Base-by-base conservation (phyloP, 2,888 invertebrate genomes). In the Hermaeophaga mercurialis region DNA sequence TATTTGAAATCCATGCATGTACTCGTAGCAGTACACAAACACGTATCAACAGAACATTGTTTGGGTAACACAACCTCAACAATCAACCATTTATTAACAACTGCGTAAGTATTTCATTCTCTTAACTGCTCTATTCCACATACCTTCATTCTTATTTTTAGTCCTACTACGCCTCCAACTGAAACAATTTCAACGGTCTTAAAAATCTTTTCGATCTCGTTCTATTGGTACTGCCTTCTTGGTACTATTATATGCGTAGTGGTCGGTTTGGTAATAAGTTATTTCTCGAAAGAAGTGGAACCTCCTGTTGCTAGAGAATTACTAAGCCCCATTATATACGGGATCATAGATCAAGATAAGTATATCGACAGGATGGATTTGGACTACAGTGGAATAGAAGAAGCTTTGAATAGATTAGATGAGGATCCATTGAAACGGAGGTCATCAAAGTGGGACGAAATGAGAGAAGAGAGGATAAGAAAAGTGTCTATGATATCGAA, bases 181-280 rank as follows among this genome's bases (percentile, higher is more conserved):
- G 7, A 6, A 31, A 6, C 5, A 17, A 36, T 36, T 36, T 15
- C 36, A 36, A 4, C 17, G 3, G 5, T 8, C 17, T 17, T 36
- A 15, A 17, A 17, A 17, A 17, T 36, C 5, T 73, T 72, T 49
- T 56, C 60, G 18, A 61, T 73, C 9, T 71, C 72, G 0, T 69
- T 64, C 45, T 70, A 72, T 44, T 73, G 64, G 59, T 70, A 66
- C 36, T 54, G 66, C 1, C 14, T 63, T 8, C 59, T 67, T 3
- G 69, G 69, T 14, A 15, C 58, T 6, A 9, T 43, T 4, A 49
- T 69, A 6, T 61, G 64, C 5, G 58, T 67, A 9, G 17, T 59
- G 2, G 17, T 59, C n/a, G 70, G 69, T 4, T 31, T 70, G 7
- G 50, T 66, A 6, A 62, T 71, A 19, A 70, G 69, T 52, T 67